Conservation (phyloP, 2,888 invertebrate genomes). For the Drosophila fulvimacula region DNA sequence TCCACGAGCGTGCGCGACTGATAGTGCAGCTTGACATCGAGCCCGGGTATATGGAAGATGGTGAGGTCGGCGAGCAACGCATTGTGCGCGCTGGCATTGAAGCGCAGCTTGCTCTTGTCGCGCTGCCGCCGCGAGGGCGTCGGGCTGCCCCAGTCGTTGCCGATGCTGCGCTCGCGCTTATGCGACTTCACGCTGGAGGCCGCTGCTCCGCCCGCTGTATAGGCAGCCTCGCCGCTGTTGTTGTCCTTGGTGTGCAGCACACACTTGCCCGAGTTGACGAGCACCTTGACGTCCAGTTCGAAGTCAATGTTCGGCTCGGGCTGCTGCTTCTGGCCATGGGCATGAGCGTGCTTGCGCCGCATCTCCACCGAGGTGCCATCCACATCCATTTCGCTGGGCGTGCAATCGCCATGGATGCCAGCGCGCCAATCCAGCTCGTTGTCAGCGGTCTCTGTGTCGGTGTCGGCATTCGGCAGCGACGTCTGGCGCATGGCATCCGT, state of each 20-base stretch:
- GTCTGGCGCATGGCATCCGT: conserved; percentile 87
- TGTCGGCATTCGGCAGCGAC: conserved; percentile 91
- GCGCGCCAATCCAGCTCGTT: conserved; percentile 81
- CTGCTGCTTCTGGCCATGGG: conserved; percentile 84
- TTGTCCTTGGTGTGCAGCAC: conserved; percentile 95
- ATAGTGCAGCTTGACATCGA: conserved; percentile 95
- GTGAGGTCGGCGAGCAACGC: conserved; percentile 90
- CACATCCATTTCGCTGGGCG: conserved; percentile 86
- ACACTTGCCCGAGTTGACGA: conserved; percentile 98
- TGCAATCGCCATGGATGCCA: conserved; percentile 70
- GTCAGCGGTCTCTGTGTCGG: conserved; percentile 88
- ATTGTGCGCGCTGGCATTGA: conserved; percentile 81
- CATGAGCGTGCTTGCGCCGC: conserved; percentile 86
- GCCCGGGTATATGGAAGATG: conserved; percentile 95
- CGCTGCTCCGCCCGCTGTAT: conserved; percentile 24
- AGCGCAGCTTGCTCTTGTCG: conserved; percentile 84
- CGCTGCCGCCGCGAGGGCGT: conserved; percentile 84
- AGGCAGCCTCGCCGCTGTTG: conserved; percentile 82
- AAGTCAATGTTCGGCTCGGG: conserved; percentile 97
- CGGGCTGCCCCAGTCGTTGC: conserved; percentile 86
- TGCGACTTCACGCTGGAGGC: conserved; percentile 79
- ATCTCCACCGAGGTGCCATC: conserved; percentile 88
- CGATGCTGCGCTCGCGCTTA: conserved; percentile 83
- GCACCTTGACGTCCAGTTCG: conserved; percentile 97
- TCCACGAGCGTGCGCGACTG: conserved; percentile 91